Base-by-base conservation (phyloP, 2,113 vertebrate genomes). In the Psilopsiagon aurifrons region DNA sequence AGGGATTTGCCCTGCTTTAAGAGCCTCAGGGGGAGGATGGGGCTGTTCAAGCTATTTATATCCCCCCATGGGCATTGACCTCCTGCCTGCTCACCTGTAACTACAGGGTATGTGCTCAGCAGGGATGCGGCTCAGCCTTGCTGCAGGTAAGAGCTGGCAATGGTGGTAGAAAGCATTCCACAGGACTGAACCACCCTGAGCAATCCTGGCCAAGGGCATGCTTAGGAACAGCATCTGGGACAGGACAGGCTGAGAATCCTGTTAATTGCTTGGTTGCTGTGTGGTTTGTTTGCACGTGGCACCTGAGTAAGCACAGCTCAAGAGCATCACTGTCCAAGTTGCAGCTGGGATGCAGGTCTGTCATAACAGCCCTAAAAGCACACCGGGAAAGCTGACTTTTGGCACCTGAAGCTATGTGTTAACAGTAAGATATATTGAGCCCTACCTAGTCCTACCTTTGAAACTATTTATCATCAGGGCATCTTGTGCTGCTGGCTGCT, bases 381-480 rank as follows among this genome's bases (percentile, higher is more conserved):
- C 24, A 24, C 92, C 92, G 92, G 59, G 59, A 57, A 80, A 83
- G 47, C 75, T 57, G 74, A 71, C 88, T 85, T 63, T 93, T 94
- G 51, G 84, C 86, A 71, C 47, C 60, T 25, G 1, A 74, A 75
- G n/a, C 7, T 27, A 28, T 9, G 52, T 63, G 25, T 91, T 92
- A 93, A 75, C 59, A 44, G 59, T 31, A 49, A 70, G 73, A 88
- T 71, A 84, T 76, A 88, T 11, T 66, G 74, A 91, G 49, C 17
- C 69, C 62, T 83, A 81, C 63, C 39, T 39, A 25, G 33, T 33
- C 44, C 70, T 73, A 63, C 54, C 74, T 91, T 63, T 83, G 66
- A 80, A 90, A 67, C 37, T 49, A 35, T 71, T 60, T 43, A 69
- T 88, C 73, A 51, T 25, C 23, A 60, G 47, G 29, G 69, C 87